Conservation (phyloP, 1,140 invertebrate species). For the Potamilus streckersoni region DNA sequence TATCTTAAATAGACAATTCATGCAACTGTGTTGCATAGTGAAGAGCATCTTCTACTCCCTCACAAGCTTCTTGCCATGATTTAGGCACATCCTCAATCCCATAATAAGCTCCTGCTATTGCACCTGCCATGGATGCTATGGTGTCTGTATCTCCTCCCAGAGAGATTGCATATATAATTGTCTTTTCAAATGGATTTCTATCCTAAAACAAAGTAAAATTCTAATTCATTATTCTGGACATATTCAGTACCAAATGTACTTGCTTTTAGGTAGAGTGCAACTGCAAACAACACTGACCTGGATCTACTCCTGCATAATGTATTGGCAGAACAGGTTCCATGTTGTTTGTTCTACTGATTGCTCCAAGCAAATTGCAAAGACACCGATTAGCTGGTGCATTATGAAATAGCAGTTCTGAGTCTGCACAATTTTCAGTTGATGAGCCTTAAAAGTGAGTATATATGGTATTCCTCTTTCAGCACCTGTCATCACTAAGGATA, state of each 20-base stretch:
- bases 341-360: too few relatives aligned
- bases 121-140: slow-evolving; percentile 83
- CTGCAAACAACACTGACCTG: too few relatives aligned
- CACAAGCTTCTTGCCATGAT: slow-evolving; percentile 75
- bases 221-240: not conserved
- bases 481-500: not conserved
- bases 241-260: too few relatives aligned
- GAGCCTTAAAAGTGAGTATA: too few relatives aligned
- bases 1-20: not conserved
- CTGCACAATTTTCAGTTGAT: too few relatives aligned
- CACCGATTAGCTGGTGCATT: too few relatives aligned
- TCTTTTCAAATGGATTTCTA: slow-evolving; percentile 74
- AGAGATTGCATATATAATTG: slow-evolving; percentile 78
- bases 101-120: slow-evolving; percentile 80
- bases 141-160: slow-evolving; percentile 86
- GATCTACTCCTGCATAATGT: too few relatives aligned
- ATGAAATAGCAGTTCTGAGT: too few relatives aligned
- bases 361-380: too few relatives aligned
- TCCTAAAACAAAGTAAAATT: slow-evolving; percentile 51
- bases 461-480: not conserved
- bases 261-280: too few relatives aligned
- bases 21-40: slow-evolving; percentile 69
- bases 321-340: too few relatives aligned
- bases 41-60: slow-evolving; percentile 67
- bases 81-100: slow-evolving; percentile 75